A percentile compares a stretch with the other conserved stretches of the same genome.
These are phyloP conservation scores for Sarcophaga variegata DNA, from an alignment of 2,888 invertebrate genomes.

Conservation along the genomic window DNA sequence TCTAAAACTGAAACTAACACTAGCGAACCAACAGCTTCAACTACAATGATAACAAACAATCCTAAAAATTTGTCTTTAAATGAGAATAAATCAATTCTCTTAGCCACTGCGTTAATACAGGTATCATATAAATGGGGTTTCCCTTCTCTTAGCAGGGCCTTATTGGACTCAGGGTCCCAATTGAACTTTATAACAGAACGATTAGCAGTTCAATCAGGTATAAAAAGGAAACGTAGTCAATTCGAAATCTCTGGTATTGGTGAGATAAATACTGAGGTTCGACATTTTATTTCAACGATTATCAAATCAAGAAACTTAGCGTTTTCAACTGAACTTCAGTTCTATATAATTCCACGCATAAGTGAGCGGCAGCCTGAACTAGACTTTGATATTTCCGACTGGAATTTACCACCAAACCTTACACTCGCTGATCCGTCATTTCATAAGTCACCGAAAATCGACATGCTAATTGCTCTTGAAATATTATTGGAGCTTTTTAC, in stretches of 20 bases:
- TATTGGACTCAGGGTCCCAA: slow-evolving; percentile 44
- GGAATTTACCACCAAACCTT: not conserved
- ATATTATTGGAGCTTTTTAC: slow-evolving; percentile 4
- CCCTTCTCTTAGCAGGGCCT: not conserved
- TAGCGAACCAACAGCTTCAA: no score
- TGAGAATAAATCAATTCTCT: not conserved
- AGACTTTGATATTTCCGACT: not conserved
- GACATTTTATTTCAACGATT: slow-evolving; percentile 23
- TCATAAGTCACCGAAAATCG: slow-evolving; percentile 1
- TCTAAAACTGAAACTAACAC: no score
- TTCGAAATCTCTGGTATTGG: no score
- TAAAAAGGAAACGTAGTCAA: slow-evolving; percentile 4
- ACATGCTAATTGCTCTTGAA: slow-evolving; percentile 39
- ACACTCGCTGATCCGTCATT: not conserved
- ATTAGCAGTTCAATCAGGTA: slow-evolving; percentile 8
- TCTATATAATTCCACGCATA: not conserved
- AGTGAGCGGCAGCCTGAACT: not conserved
- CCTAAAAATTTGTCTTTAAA: no score
- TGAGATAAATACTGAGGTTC: not conserved
- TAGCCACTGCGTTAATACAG: slow-evolving; percentile 1
- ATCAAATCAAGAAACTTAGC: not conserved
- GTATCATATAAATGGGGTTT: not conserved
- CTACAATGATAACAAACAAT: no score
- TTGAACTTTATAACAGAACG: slow-evolving; percentile 41
- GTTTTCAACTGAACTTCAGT: not conserved